A percentile compares a stretch with the other conserved stretches of the same genome.
Conservation (phyloP, 2,113 vertebrate species). For the Galemys pyrenaicus region DNA sequence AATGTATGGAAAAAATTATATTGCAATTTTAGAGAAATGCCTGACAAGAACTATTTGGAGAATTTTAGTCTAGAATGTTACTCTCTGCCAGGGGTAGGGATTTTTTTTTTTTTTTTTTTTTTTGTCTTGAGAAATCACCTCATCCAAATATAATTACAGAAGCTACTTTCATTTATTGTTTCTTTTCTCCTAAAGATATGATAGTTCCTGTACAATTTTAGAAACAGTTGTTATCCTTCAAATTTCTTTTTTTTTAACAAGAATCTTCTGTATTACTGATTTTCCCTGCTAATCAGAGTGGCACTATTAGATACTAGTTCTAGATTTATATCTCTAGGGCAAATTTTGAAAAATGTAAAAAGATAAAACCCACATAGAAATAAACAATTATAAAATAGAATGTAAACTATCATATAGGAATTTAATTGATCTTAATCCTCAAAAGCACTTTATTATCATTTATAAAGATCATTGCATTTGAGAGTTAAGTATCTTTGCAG, state of each 20-base stretch:
- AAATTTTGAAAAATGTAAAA: constrained; percentile 89
- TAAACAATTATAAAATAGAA: constrained; percentile 83
- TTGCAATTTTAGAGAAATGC: constrained; percentile 59
- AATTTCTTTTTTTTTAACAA: constrained; percentile 82
- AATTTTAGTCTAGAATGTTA: constrained; percentile 69
- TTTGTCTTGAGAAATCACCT: constrained; percentile 71
- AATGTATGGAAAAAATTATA: constrained; percentile 75
- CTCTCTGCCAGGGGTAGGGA: constrained; percentile 24
- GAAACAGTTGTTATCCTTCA: constrained; percentile 89
- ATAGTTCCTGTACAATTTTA: constrained; percentile 84
- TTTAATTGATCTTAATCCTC: constrained; percentile 84
- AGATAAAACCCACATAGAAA: constrained; percentile 84
- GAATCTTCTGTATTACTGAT: constrained; percentile 85
- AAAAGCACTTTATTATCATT: constrained; percentile 80
- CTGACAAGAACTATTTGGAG: constrained; percentile 72
- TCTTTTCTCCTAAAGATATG: constrained; percentile 85
- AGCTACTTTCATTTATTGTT: constrained; percentile 83
- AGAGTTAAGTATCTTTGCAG: constrained; percentile 73
- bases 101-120: constrained; percentile 81
- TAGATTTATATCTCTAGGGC: constrained; percentile 88
- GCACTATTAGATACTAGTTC: constrained; percentile 72
- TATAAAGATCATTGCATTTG: constrained; percentile 81
- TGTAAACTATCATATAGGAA: constrained; percentile 86
- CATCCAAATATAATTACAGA: constrained; percentile 73
- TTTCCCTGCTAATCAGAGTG: constrained; percentile 85